Conservation (phyloP, 1,140 invertebrate genomes). For the Odontomachus brunneus region DNA sequence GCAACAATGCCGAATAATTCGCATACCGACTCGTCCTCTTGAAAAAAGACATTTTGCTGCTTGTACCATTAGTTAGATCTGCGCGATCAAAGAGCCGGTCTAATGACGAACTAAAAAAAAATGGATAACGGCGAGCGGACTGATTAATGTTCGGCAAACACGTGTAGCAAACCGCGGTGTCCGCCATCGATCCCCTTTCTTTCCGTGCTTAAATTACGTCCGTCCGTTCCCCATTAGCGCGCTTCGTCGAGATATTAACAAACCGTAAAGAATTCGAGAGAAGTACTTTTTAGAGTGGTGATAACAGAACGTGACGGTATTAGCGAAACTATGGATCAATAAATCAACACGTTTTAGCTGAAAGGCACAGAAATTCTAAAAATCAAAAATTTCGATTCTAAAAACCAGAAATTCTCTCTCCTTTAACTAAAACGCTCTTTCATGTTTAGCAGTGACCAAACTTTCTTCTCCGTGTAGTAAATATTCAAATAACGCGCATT, state of each 20-base stretch:
- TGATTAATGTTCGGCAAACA: conserved; percentile 64
- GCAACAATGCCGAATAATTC: conserved; percentile 2
- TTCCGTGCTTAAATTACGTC: conserved; percentile 61
- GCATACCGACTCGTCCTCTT: neutral
- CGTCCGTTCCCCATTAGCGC: conserved; percentile 55
- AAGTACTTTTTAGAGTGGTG: conserved; percentile 27
- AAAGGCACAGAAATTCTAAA: no score
- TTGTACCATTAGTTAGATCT: neutral
- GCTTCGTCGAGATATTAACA: conserved; percentile 39
- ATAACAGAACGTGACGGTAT: neutral
- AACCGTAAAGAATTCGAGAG: conserved; percentile 21
- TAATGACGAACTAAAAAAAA: conserved; percentile 31
- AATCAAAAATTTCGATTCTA: no score
- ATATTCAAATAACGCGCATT: no score
- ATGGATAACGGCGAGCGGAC: neutral
- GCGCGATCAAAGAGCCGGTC: conserved; percentile 56
- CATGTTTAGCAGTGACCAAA: no score
- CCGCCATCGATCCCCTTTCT: conserved; percentile 45
- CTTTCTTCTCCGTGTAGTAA: no score
- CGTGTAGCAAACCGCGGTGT: conserved; percentile 35
- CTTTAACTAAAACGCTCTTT: no score
- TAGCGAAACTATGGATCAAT: neutral
- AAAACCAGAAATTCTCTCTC: no score
- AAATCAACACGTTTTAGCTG: no score
- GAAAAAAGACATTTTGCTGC: conserved; percentile 5